Base-by-base conservation (phyloP, 2,113 vertebrate genomes). In the Otis tarda region DNA sequence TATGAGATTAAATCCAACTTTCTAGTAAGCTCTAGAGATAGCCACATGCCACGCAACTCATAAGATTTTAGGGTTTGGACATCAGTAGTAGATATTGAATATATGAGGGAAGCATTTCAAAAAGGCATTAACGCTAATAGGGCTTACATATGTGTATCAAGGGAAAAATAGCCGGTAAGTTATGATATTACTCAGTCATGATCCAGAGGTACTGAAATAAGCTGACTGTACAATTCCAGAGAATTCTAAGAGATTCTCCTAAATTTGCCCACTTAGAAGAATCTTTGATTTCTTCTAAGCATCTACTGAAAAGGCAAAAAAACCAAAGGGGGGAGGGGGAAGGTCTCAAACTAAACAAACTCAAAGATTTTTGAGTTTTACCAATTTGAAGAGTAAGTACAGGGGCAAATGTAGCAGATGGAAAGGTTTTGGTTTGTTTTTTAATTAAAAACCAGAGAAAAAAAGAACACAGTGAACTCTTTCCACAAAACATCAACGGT, bases 1-100 rank as follows among this genome's bases (percentile, higher is more conserved):
- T 87, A 39, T 37, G 47, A 76, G 89, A 93, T 95, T 94, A 96
- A 96, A 95, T 77, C 45, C 64, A 81, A 61, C 67, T 94, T 95
- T 74, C 88, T 74, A 61, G 84, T 90, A 93, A 89, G 20, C 91
- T 94, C 91, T 47, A 87, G 84, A 96, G 94, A 93, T 28, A 83
- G 86, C 21, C 53, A 82, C 49, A 33, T 60, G 71, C 77, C 83
- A 91, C 4, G 50, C 61, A 93, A 31, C 61, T 83, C 65, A 1
- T 45, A 87, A 88, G 61, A 82, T 52, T 77, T 93, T n/a, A 50
- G 43, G 41, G 60, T 53, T 47, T 60, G 55, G 90, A 84, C 75
- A 78, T 83, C 18, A 60, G 50, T 5, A 83, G 49, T 22, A 63
- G 43, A 59, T 71, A 79, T 0, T 53, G 61, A 80, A 84, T 92